Evolutionary conservation across 2,113 vertebrate genomes (phyloP).

Genomic region (Rhinoderma darwinii): DNA sequence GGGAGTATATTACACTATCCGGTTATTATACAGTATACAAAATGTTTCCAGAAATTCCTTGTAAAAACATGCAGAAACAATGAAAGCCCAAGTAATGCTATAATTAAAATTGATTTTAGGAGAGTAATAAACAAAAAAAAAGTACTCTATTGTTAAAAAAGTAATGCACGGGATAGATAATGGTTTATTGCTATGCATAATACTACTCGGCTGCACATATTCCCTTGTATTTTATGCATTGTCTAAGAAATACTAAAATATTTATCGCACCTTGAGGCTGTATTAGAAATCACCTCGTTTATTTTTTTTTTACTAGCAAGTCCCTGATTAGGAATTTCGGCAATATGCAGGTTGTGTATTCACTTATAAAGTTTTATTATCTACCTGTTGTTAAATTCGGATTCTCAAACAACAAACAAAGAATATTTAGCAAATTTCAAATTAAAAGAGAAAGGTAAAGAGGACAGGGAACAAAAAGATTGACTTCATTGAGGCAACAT

Average conservation of each 20-base stretch:
- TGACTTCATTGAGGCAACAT: constrained; percentile 64
- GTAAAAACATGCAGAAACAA: constrained; percentile 30
- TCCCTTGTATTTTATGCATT: constrained; percentile 64
- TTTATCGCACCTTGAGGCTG: constrained; percentile 65
- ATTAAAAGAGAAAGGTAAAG: constrained; percentile 65
- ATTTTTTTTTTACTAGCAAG: constrained; percentile 63
- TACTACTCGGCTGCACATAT: constrained; percentile 27
- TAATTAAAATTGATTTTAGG: constrained; percentile 52
- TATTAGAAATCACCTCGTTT: constrained; percentile 65
- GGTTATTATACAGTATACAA: background rate
- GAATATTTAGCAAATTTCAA: constrained; percentile 66
- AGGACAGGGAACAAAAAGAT: constrained; percentile 63
- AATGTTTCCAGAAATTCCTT: background rate
- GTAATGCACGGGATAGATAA: constrained; percentile 44
- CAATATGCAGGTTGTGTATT: constrained; percentile 62
- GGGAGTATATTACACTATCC: constrained; percentile 15
- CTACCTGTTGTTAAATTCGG: constrained; percentile 69
- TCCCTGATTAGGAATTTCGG: constrained; percentile 65
- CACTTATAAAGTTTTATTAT: constrained; percentile 66
- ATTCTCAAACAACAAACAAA: constrained; percentile 64
- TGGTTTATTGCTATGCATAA: constrained; percentile 51
- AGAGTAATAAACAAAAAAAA: constrained; percentile 50
- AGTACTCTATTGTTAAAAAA: constrained; percentile 46
- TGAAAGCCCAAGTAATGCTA: constrained; percentile 20
- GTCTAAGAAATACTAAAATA: constrained; percentile 70